Percentiles rank a stretch among this genome's conserved stretches.
These are phyloP conservation scores for Limenitis camilla DNA, from an alignment of 2,888 invertebrate species.

Conservation along the genomic window DNA sequence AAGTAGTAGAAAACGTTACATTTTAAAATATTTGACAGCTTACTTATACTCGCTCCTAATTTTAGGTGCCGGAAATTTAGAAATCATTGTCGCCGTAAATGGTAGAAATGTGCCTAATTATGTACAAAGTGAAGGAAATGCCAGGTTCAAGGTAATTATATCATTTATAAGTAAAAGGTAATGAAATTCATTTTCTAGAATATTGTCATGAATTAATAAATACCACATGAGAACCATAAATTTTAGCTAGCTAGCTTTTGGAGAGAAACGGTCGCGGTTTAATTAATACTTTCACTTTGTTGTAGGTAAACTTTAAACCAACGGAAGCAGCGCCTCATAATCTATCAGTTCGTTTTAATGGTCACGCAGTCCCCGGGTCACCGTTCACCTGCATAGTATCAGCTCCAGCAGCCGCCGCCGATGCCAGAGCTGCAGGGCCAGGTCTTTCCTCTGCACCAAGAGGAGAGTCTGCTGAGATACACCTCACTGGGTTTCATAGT, in stretches of 20 bases:
- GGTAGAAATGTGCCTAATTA: constrained; percentile 98
- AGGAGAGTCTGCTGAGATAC: constrained; percentile 59
- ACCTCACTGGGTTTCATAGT: constrained; percentile 61
- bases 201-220: too few relatives aligned
- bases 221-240: too few relatives aligned
- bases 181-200: background rate
- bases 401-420: constrained; percentile 59
- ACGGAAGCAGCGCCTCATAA: constrained; percentile 94
- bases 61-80: constrained; percentile 93
- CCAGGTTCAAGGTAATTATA: constrained; percentile 83
- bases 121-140: constrained; percentile 97
- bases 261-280: too few relatives aligned
- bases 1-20: background rate
- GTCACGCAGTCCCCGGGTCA: constrained; percentile 87
- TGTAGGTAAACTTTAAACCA: constrained; percentile 93
- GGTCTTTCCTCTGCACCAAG: constrained; percentile 57
- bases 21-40: background rate
- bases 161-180: too few relatives aligned
- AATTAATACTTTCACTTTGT: background rate
- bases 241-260: too few relatives aligned
- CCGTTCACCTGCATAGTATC: constrained; percentile 93
- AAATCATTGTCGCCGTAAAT: constrained; percentile 97
- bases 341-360: constrained; percentile 89
- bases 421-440: constrained; percentile 60
- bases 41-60: background rate